Evolutionary conservation across 2,888 invertebrate genomes (phyloP), one percentile per base, ranked within the genome.

Genomic region (Lasioglossum oenotherae): DNA sequence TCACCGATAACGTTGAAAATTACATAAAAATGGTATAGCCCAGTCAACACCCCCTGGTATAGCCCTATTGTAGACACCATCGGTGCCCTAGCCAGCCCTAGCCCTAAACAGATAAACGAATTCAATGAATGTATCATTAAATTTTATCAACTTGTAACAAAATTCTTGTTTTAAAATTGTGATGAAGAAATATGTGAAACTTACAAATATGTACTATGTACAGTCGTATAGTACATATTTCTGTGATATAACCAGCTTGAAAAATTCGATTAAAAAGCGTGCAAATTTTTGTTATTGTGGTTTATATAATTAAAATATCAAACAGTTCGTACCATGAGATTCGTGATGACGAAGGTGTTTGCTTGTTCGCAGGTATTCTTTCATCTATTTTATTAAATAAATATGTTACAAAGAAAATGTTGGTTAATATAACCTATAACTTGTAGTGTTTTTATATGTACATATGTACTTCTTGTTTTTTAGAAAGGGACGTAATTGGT

Each of bases 281-380:
- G 12, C 12, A 12, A 41, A 23, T 14, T 41, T 75, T 73, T 27
- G n/a, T 35, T 23, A 31, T 10, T 71, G 35, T 10, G n/a, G 27
- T 53, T 74, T 53, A 35, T 27, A 80, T 4, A 14, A 31, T 23
- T 14, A 80, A 35, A 60, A 35, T n/a, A 77, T 53, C 53, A 14
- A 57, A 81, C 73, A 31, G 23, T 69, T 10, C 1, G 8, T 27
- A 64, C 41, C 19, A 87, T 85, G 72, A 86, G 46, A 31, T 57
- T 84, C 2, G 16, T 38, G 38, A 79, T 46, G 4, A 80, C 23
- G 71, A 77, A 81, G 38, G 19, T 64, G 5, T 35, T 46, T 31
- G 38, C 23, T 73, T 49, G 41, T 46, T 80, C 19, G 35, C 88
- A 89, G 90, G 89, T 89, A 89, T 38, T 78, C 31, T 1, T 67